phyloP scores from a whole-genome alignment of 1,140 invertebrate genomes.

The Atta texana region DNA sequence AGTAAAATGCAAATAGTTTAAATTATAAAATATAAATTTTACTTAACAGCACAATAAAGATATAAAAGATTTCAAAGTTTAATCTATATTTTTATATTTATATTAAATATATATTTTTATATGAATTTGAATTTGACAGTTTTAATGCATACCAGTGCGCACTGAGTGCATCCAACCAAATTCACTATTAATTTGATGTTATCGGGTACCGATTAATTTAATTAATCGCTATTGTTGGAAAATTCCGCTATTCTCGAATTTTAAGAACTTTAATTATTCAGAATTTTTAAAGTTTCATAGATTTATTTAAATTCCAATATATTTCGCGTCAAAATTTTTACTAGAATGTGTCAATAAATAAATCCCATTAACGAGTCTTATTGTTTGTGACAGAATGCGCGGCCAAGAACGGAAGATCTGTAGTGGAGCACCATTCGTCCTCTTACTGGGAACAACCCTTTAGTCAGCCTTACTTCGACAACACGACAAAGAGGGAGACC shows the following conservation, averaged over 20 bases:
- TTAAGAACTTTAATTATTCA: neutral
- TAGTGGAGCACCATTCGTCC: conserved; percentile 82
- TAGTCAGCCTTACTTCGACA: conserved; percentile 95
- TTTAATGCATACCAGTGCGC: no score
- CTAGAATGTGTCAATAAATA: conserved; percentile 15
- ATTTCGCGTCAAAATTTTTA: neutral
- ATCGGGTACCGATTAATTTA: no score
- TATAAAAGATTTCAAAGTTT: no score
- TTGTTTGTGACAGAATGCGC: conserved; percentile 79
- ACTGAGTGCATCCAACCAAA: no score
- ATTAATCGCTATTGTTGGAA: neutral
- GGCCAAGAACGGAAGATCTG: conserved; percentile 77
- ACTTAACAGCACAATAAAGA: no score
- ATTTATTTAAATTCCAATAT: neutral
- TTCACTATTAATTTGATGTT: no score
- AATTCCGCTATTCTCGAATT: neutral
- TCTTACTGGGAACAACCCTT: conserved; percentile 91
- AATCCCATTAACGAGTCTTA: conserved; percentile 62
- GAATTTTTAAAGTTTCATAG: neutral
- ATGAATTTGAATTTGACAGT: no score
- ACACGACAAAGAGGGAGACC: conserved; percentile 93
- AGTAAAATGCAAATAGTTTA: no score
- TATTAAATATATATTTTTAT: no score
- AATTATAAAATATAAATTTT: no score
- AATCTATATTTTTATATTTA: no score